phyloP scores from a whole-genome alignment of 2,888 invertebrate species.

The Acanthopleura granulata region DNA sequence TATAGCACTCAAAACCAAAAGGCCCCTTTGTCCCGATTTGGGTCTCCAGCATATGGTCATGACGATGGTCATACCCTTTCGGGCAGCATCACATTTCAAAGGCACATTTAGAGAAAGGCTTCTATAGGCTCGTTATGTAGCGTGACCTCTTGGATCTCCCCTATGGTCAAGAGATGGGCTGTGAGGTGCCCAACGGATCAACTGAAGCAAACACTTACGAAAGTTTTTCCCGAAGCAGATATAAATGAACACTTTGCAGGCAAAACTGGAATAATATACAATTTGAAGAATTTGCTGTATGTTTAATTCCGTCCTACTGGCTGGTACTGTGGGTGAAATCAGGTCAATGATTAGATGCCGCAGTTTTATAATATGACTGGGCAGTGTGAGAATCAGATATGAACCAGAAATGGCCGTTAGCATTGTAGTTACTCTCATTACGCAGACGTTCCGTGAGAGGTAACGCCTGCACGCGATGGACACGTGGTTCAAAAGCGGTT shows the following conservation, averaged over 20 bases:
- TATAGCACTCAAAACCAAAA: too few relatives aligned
- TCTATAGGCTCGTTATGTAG: too few relatives aligned
- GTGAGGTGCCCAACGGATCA: background rate
- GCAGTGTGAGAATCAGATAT: conserved; percentile 46
- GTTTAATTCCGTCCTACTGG: background rate
- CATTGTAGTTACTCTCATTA: conserved; percentile 50
- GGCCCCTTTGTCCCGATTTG: too few relatives aligned
- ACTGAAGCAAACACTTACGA: background rate
- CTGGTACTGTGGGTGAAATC: background rate
- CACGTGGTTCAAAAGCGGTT: background rate
- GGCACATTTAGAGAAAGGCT: too few relatives aligned
- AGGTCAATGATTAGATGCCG: conserved; percentile 37
- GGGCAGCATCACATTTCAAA: too few relatives aligned
- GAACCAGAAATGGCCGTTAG: conserved; percentile 51
- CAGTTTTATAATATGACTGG: conserved; percentile 50
- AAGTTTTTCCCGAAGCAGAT: background rate
- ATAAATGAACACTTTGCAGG: conserved; percentile 34
- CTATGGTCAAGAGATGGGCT: too few relatives aligned
- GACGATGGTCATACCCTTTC: too few relatives aligned
- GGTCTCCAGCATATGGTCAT: too few relatives aligned
- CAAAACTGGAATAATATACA: conserved; percentile 47
- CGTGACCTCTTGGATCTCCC: too few relatives aligned
- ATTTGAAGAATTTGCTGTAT: conserved; percentile 44
- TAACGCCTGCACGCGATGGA: conserved; percentile 25
- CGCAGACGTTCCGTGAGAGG: conserved; percentile 43